Base-by-base conservation (phyloP, 2,797 vertebrate genomes). In the Dallia pectoralis region DNA sequence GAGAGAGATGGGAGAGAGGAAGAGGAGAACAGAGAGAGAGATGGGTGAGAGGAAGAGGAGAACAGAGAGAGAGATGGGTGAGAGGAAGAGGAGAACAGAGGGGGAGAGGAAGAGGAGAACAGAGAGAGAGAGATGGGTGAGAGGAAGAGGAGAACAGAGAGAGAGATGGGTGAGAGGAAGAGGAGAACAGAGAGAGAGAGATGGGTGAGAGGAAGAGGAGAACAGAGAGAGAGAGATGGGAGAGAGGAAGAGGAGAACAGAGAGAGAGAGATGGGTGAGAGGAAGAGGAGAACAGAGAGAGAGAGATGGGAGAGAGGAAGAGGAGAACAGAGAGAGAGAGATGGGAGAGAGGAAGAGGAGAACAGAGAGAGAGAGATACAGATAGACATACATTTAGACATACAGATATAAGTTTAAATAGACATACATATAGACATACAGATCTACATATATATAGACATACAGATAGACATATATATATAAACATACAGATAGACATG, bases 91-190 rank as follows among this genome's bases (percentile, higher is more conserved):
- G 74, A 77, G 62, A 71, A 71, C 75, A 73, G 69, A 36, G 8
- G 33, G 7, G 8, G 6, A 44, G 40, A 44, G 2, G 40, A 11
- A 44, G 40, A 44, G 12, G 2, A 44, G 40, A 36, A 7, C 3
- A 7, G 7, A 7, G 33, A 7, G 7, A 7, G 3, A 36, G 8
- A 3, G 73, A 81, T 16, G 18, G 56, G 66, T 74, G 72, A 73
- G 74, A 81, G 81, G 77, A 79, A 84, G 82, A 36, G 8, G 33
- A 36, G 3, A 36, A 36, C 33, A 78, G 83, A 89, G 77, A 89
- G 87, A 86, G 88, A 91, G 90, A 88, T n/a, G n/a, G n/a, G n/a
- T n/a, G n/a, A 88, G 86, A 90, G 87, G 47, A 66, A 72, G 72
- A 63, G 61, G 56, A 27, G 48, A 77, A 88, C 15, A 87, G 87